phyloP scores from a whole-genome alignment of 2,888 invertebrate species.

The Formica aserva region DNA sequence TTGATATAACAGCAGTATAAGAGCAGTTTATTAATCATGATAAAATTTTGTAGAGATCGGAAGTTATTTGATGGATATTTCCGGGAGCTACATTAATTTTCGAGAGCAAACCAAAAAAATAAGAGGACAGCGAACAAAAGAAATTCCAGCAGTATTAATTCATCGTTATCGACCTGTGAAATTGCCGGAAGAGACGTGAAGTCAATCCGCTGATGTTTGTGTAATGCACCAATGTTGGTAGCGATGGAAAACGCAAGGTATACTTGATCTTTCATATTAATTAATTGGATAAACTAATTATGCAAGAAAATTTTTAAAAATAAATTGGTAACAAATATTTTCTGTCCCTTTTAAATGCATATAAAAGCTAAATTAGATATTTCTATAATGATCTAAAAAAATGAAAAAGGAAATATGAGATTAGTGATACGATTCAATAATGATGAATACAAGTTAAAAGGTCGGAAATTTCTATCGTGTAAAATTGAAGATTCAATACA shows the following conservation, averaged over 20 bases:
- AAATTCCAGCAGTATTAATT: constrained; percentile 66
- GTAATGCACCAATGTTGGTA: neutral
- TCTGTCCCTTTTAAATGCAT: neutral
- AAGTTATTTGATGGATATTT: constrained; percentile 43
- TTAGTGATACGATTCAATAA: neutral
- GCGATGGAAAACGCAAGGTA: neutral
- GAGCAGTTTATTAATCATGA: constrained; percentile 29
- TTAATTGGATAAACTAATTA: neutral
- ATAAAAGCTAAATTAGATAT: neutral
- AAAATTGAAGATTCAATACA: neutral
- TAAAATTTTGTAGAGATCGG: constrained; percentile 6
- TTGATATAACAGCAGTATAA: neutral
- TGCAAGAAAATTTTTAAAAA: neutral
- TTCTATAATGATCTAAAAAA: neutral
- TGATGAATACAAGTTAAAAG: neutral
- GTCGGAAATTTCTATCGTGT: neutral
- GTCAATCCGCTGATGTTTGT: constrained; percentile 42
- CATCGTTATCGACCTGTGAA: constrained; percentile 69
- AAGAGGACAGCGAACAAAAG: constrained; percentile 56
- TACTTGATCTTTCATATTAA: neutral
- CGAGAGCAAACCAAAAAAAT: constrained; percentile 27
- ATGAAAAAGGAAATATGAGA: neutral
- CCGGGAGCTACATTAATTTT: constrained; percentile 47
- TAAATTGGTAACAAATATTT: neutral
- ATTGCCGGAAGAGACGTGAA: constrained; percentile 70